Base-by-base conservation (phyloP, 1,140 invertebrate species). In the Trigoniulus corallinus region DNA sequence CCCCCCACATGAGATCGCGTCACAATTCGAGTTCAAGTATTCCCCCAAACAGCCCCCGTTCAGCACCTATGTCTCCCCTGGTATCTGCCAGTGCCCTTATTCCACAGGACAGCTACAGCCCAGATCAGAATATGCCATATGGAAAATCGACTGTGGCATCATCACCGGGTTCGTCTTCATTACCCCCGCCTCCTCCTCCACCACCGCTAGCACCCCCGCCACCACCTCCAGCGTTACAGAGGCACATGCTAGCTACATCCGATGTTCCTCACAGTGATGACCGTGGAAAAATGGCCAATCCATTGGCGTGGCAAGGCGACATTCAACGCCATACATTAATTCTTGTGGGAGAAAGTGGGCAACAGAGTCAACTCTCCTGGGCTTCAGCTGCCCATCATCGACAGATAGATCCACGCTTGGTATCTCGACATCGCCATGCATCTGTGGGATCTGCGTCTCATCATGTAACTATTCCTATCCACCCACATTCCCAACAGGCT, bases 51-150 rank as follows among this genome's bases (percentile, higher is more conserved):
- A 58, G 56, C 4, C 61, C 61, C 13, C 54, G 55, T 25, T 61
- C 59, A 15, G 61, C 61, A 7, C 59, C 59, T 1, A 24, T 60
- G 41, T 62, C 61, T n/a, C n/a, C n/a, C n/a, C n/a, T n/a, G n/a
- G n/a, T n/a, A n/a, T n/a, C n/a, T n/a, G n/a, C n/a, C n/a, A 51
- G 50, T 48, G 20, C 25, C 7, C 51, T 53, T 29, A 42, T 45
- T 29, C 51, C 40, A 24, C 50, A 24, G 2, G 47, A 48, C 15
- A 51, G 51, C 29, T 54, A 56, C 37, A 29, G 43, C 13, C 46
- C 34, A 37, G 34, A 24, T 2, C 29, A 25, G 29, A 22, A 12
- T 3, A 7, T 22, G 3, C 7, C 13, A 25, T 3, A 7, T 25
- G 23, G 25, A 21, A 10, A 4, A 4, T 43, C 7, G 7, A 18